These are phyloP conservation scores for Sicus ferrugineus DNA, from an alignment of 2,888 invertebrate genomes.

Conservation along the genomic window DNA sequence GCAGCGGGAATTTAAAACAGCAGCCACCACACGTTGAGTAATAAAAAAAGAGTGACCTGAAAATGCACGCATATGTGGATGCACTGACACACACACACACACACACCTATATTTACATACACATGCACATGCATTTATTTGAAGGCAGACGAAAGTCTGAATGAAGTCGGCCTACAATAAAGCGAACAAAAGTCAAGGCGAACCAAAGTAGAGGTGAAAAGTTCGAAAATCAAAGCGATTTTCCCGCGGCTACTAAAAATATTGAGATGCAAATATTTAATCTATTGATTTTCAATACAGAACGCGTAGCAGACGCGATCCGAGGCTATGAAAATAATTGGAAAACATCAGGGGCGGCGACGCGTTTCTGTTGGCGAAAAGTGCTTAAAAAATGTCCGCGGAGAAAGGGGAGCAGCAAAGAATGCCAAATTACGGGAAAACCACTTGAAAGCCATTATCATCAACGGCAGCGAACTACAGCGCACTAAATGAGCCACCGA, in stretches of 20 bases:
- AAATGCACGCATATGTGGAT: no score
- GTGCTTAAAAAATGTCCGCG: background rate
- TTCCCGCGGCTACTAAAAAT: background rate
- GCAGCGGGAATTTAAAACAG: no score
- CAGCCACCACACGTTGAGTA: no score
- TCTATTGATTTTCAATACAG: background rate
- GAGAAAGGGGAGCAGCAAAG: background rate
- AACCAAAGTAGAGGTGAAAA: background rate
- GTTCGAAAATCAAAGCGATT: background rate
- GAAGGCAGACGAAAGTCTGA: no score
- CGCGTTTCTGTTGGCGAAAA: constrained; percentile 1
- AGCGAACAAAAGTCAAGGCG: no score
- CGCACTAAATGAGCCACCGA: background rate
- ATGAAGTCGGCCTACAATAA: no score
- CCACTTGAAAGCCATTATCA: background rate
- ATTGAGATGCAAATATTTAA: background rate
- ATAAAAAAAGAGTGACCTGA: no score
- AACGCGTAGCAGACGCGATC: background rate
- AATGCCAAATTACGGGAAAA: background rate
- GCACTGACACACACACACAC: no score
- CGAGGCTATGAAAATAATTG: background rate
- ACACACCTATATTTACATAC: no score
- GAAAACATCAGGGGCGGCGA: background rate
- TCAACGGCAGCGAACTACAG: background rate
- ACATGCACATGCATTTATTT: no score